These are phyloP conservation scores for Cephalopholis sonnerati DNA, from an alignment of 2,113 vertebrate species.

Conservation along the genomic window DNA sequence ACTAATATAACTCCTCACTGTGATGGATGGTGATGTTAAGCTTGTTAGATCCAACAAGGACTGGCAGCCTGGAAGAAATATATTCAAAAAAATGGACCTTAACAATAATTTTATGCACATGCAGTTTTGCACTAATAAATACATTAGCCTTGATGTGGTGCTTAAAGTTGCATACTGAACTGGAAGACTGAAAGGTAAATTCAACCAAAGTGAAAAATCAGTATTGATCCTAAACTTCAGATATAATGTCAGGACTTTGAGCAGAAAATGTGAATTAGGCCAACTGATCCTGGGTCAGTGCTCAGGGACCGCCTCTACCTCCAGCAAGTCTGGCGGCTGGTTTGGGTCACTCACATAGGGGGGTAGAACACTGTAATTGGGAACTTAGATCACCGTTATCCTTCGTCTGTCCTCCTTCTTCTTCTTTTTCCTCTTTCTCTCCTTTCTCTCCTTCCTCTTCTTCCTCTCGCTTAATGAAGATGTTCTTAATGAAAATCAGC, in stretches of 20 bases:
- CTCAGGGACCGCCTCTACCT: constrained; percentile 52
- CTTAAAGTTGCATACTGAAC: neutral
- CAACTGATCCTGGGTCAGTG: constrained; percentile 66
- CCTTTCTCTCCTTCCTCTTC: constrained; percentile 80
- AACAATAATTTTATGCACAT: neutral
- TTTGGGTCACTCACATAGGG: constrained; percentile 80
- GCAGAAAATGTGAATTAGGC: neutral
- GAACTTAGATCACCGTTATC: constrained; percentile 89
- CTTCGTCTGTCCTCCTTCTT: constrained; percentile 66
- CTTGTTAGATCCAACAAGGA: neutral
- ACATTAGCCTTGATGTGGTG: neutral
- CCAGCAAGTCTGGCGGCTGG: constrained; percentile 40
- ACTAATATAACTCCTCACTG: no score
- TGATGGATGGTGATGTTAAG: no score
- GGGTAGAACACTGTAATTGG: constrained; percentile 82
- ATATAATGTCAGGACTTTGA: neutral
- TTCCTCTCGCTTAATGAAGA: constrained; percentile 87
- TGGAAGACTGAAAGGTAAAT: neutral
- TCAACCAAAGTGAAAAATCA: constrained; percentile 25
- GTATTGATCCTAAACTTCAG: neutral
- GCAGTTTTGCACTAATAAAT: neutral
- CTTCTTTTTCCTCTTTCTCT: constrained; percentile 51
- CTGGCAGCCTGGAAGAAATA: neutral
- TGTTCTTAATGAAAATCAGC: constrained; percentile 93
- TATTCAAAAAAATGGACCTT: neutral